phyloP scores from a whole-genome alignment of 2,888 invertebrate species.

The Phyto melanocephala region DNA sequence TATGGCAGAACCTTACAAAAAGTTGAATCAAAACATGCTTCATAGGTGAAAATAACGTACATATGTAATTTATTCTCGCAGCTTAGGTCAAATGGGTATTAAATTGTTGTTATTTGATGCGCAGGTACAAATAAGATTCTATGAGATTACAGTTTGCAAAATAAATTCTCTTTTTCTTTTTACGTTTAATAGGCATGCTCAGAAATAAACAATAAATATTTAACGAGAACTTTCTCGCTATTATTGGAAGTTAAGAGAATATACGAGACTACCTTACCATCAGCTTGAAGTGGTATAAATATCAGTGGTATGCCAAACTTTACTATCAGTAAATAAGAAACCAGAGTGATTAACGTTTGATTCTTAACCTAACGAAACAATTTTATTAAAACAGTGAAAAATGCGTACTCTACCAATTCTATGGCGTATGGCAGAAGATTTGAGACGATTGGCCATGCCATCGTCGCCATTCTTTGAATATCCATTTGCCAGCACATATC shows the following conservation, averaged over 20 bases:
- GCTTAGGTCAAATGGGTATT: too few relatives aligned
- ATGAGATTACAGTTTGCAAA: neutral
- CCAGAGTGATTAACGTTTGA: neutral
- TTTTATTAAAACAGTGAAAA: neutral
- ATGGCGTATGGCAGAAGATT: slow-evolving; percentile 68
- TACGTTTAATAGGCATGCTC: neutral
- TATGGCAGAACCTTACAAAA: too few relatives aligned
- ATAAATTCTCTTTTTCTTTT: neutral
- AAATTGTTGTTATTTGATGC: too few relatives aligned
- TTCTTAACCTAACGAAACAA: neutral
- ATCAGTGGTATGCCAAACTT: neutral
- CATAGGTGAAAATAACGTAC: too few relatives aligned
- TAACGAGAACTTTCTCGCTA: slow-evolving; percentile 28
- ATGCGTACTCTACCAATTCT: slow-evolving; percentile 67
- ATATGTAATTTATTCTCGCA: too few relatives aligned
- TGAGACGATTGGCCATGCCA: slow-evolving; percentile 62
- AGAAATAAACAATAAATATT: neutral
- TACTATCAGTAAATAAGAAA: slow-evolving; percentile 44
- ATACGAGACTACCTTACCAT: neutral
- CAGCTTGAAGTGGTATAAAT: slow-evolving; percentile 32
- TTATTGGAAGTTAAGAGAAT: neutral
- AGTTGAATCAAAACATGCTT: too few relatives aligned
- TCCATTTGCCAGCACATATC: slow-evolving; percentile 44
- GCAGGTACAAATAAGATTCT: neutral
- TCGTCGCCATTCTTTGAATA: slow-evolving; percentile 61